Evolutionary conservation across 2,888 invertebrate species (phyloP), one percentile per base, ranked within the genome.

Genomic region (Ennomos erosarius): DNA sequence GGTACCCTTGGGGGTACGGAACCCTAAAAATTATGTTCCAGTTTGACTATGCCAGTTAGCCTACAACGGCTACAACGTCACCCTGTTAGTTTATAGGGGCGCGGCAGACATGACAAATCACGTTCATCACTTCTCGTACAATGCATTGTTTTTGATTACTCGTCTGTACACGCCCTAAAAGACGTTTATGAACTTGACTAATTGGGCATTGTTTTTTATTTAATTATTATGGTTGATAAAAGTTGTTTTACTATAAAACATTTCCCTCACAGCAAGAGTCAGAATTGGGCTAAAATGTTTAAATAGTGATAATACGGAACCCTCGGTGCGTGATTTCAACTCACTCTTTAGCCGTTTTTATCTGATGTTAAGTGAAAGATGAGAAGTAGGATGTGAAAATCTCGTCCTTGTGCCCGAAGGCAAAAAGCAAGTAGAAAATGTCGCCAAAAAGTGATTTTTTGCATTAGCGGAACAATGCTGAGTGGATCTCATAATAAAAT

Each of bases 101-200:
- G 79, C 70, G 85, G 49, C 78, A 71, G 77, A 84, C 82, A 80
- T 88, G 86, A 88, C 81, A 78, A 78, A 88, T 88, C 76, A 76
- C 64, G 70, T 88, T 82, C 84, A 84, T 88, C 87, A 87, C 81
- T 82, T 82, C 81, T 78, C 68, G 71, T 71, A 71, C 65, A 64
- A 69, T 71, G 68, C 76, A 83, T 83, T 84, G 84, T 85, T 85
- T 87, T 81, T 83, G 81, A 88, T 88, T 87, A 83, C 76, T 69
- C 70, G 55, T 74, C 76, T 73, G 76, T 66, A 76, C 78, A 75
- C 83, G 73, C 82, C 83, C 79, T 81, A 71, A 70, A 37, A 56
- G 39, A 57, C 40, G 26, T 39, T 44, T 46, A 51, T 57, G 57
- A 53, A 48, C 43, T 58, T 64, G 49, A 58, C 39, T 43, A 52